A percentile compares a stretch with the other conserved stretches of the same genome.
These are phyloP conservation scores for Macroramphosus scolopax DNA, from an alignment of 2,797 vertebrate species.

Conservation along the genomic window DNA sequence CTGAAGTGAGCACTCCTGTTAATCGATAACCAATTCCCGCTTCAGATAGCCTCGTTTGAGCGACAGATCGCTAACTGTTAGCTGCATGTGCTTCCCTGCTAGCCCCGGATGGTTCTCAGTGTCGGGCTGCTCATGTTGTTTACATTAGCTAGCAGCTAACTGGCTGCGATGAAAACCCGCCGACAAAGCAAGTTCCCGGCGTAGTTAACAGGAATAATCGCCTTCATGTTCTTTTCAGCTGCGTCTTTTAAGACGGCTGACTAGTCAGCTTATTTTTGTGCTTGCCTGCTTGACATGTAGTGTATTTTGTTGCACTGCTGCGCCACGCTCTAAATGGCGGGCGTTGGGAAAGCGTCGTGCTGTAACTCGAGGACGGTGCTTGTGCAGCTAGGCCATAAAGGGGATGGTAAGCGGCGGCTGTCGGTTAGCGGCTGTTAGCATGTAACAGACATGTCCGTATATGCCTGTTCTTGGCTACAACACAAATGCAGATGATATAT, in stretches of 20 bases:
- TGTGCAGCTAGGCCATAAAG: conserved; percentile 61
- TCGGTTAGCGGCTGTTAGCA: conserved; percentile 16
- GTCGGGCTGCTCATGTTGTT: conserved; percentile 67
- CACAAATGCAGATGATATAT: neutral
- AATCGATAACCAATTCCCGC: neutral
- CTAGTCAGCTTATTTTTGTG: neutral
- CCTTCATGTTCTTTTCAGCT: rapidly evolving
- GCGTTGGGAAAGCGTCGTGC: conserved; percentile 38
- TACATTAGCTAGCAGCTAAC: conserved; percentile 73
- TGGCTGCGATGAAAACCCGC: conserved; percentile 20
- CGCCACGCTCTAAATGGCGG: conserved; percentile 69
- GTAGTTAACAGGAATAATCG: conserved; percentile 1
- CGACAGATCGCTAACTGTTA: conserved; percentile 19
- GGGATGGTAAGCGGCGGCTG: conserved; percentile 28
- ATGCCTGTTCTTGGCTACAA: neutral
- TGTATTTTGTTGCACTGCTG: conserved; percentile 18
- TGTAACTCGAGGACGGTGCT: conserved; percentile 70
- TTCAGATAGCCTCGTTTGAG: neutral
- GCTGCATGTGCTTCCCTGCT: conserved; percentile 63
- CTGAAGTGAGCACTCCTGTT: neutral
- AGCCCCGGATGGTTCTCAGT: conserved; percentile 24
- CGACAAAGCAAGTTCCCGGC: conserved; percentile 24
- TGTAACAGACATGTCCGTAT: neutral
- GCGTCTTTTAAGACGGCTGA: rapidly evolving
- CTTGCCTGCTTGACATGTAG: conserved; percentile 34